Percentiles rank a stretch among this genome's conserved stretches.
These are phyloP conservation scores for Himalopsyche phryganea DNA, from an alignment of 1,140 invertebrate species.

Conservation along the genomic window DNA sequence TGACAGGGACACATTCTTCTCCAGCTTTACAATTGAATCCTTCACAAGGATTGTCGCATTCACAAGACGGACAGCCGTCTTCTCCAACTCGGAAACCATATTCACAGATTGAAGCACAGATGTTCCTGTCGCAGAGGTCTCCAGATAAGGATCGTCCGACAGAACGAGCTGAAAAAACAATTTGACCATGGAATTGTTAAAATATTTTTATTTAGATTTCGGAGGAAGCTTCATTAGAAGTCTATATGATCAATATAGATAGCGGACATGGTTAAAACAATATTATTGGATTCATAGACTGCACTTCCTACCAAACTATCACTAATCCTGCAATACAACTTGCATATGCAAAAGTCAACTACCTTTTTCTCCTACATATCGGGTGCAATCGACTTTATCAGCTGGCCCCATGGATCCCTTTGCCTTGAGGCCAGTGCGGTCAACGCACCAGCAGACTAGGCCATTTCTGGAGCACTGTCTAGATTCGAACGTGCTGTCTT, in stretches of 20 bases:
- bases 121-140: constrained; percentile 53
- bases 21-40: constrained; percentile 69
- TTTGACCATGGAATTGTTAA: background rate
- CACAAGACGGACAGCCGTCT: constrained; percentile 78
- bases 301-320: too few relatives aligned
- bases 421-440: constrained; percentile 69
- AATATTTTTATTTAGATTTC: background rate
- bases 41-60: constrained; percentile 80
- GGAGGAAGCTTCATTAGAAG: too few relatives aligned
- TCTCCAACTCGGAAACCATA: constrained; percentile 76
- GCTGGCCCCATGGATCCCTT: constrained; percentile 75
- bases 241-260: too few relatives aligned
- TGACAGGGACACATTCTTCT: constrained; percentile 69
- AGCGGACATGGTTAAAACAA: too few relatives aligned
- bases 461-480: constrained; percentile 79
- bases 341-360: too few relatives aligned
- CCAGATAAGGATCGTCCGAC: constrained; percentile 47
- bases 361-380: constrained; percentile 16
- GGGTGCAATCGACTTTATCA: constrained; percentile 61
- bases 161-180: constrained; percentile 38
- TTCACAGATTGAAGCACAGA: constrained; percentile 77
- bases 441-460: constrained; percentile 84
- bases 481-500: constrained; percentile 65
- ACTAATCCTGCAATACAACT: too few relatives aligned
- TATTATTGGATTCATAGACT: too few relatives aligned